Evolutionary conservation across 2,113 vertebrate genomes (phyloP).

Genomic region (Galemys pyrenaicus): DNA sequence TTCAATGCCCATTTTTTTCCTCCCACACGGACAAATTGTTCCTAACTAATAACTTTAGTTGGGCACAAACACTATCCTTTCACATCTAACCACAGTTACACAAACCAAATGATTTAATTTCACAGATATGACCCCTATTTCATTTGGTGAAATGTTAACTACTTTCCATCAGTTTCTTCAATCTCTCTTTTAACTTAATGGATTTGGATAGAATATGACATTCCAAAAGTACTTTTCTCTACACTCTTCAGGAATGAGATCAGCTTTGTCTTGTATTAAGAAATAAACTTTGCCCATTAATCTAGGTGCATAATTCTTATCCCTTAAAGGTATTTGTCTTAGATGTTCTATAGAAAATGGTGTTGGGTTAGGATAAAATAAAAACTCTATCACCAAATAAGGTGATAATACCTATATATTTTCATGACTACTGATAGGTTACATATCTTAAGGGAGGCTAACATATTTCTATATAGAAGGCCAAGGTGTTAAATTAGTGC

Average conservation of each 20-base stretch:
- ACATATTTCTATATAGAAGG: background rate
- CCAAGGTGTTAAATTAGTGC: background rate
- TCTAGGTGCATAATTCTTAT: background rate
- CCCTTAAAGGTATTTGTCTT: background rate
- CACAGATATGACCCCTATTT: constrained; percentile 21
- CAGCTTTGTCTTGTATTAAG: background rate
- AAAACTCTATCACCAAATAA: background rate
- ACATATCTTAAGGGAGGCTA: background rate
- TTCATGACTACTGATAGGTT: constrained; percentile 9
- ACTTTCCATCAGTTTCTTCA: background rate
- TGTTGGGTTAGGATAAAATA: background rate
- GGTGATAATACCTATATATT: background rate
- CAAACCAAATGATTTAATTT: constrained; percentile 52
- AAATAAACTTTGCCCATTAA: background rate
- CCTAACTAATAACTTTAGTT: constrained; percentile 39
- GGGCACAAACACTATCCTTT: constrained; percentile 26
- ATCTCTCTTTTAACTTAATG: constrained; percentile 36
- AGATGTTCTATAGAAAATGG: background rate
- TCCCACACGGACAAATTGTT: background rate
- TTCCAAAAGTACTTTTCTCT: constrained; percentile 33
- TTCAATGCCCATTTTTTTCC: background rate
- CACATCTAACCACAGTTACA: background rate
- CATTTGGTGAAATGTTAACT: constrained; percentile 55
- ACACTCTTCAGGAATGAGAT: background rate
- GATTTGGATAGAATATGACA: constrained; percentile 32